Evolutionary conservation across 2,113 vertebrate genomes (phyloP), one percentile per base, ranked within the genome.

Genomic region (Otis tarda): DNA sequence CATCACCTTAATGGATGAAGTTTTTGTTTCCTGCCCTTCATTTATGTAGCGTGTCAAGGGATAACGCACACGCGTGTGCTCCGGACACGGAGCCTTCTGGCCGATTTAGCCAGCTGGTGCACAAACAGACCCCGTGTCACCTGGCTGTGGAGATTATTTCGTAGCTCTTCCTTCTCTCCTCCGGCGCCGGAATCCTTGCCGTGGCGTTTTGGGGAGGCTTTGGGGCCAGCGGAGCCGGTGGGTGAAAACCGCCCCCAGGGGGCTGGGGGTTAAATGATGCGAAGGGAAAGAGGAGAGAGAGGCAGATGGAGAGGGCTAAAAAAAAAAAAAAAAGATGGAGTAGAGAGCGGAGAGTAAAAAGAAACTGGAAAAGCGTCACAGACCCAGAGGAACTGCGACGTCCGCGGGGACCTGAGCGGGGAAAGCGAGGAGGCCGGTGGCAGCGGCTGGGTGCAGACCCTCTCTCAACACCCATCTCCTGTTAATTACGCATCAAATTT

Each of bases 21-120:
- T 74, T 96, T 95, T 96, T 81, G 93, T 92, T 96, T 78, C 95
- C 88, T 93, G 90, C 83, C 61, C 80, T 94, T 90, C 92, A 12
- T 92, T 92, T 89, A 30, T 6, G 27, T 14, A 11, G 56, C 1
- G 1, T 57, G 14, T 16, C 43, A 91, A 94, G 94, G 91, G 83
- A 68, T 74, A 23, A 79, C 31, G 88, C 81, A 59, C 83, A 47
- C 43, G 7, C 5, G 7, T 5, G 64, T 20, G 82, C 79, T 85
- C 75, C 4, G n/a, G 68, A 19, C 83, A 37, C 33, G 0, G 8
- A 65, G 39, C 33, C 57, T 89, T 31, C 83, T 2, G 79, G 35
- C 25, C 55, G 88, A 31, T 90, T 90, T 83, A 55, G 57, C 19
- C 70, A 2, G 33, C 9, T 2, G 1, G 31, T 69, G 93, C 60